phyloP scores from a whole-genome alignment of 30 jellyfish, hydroid and myxozoan species.

The Mastigias papua region DNA sequence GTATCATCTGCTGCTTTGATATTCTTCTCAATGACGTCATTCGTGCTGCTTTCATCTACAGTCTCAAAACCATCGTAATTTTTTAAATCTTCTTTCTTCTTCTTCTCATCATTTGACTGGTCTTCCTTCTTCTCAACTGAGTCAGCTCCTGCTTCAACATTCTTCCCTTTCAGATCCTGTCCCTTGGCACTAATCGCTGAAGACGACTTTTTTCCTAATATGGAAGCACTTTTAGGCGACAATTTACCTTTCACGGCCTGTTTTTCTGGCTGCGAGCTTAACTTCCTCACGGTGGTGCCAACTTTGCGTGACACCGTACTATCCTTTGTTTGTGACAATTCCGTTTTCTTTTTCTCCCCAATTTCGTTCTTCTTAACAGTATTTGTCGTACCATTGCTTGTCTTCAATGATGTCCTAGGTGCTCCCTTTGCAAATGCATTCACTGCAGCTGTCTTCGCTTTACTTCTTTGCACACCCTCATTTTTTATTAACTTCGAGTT shows the following conservation, averaged over 20 bases:
- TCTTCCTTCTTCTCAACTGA: not conserved
- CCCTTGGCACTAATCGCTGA: not conserved
- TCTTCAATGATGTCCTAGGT: not conserved
- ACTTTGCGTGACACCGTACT: not conserved
- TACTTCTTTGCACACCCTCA: not conserved
- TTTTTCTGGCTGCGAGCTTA: not conserved
- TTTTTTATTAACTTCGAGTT: not conserved
- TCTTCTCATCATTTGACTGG: not conserved
- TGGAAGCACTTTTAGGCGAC: not conserved
- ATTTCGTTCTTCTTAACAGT: not conserved
- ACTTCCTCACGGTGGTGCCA: not conserved
- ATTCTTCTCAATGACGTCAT: not conserved
- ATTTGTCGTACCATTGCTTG: not conserved
- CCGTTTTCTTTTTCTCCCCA: not conserved
- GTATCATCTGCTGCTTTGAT: not conserved
- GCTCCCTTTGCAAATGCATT: conserved; percentile 7
- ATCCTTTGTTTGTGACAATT: not conserved
- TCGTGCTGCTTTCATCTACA: not conserved
- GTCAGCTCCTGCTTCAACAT: conserved; percentile 7
- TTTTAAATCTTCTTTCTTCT: not conserved
- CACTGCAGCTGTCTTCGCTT: not conserved
- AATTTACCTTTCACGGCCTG: not conserved
- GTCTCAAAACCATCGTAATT: not conserved
- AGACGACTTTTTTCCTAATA: no score
- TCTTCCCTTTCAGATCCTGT: not conserved